These are phyloP conservation scores for Sinelater perroti DNA, from an alignment of 2,888 invertebrate genomes.

Conservation along the genomic window DNA sequence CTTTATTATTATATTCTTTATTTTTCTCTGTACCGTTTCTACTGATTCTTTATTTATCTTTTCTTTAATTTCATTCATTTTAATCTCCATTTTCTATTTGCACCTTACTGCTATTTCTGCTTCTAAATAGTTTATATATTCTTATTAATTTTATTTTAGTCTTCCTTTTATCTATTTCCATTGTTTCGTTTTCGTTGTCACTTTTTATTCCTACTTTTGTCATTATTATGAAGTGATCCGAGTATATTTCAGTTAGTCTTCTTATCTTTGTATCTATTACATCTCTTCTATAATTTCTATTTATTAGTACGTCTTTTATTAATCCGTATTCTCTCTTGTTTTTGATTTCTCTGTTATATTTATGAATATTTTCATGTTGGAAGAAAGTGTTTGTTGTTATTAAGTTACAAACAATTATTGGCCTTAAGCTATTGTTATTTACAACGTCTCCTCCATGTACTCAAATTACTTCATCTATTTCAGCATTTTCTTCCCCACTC, in stretches of 20 bases:
- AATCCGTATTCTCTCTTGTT: neutral
- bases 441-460: neutral
- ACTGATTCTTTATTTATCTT: no score
- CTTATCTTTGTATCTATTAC: no score
- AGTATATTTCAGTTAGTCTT: no score
- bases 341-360: neutral
- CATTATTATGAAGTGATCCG: neutral
- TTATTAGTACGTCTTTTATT: neutral
- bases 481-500: neutral
- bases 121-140: neutral
- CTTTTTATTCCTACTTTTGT: neutral
- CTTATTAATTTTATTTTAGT: neutral
- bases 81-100: neutral
- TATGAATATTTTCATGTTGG: neutral
- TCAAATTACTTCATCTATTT: neutral
- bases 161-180: neutral
- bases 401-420: neutral
- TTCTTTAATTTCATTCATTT: slow-evolving; percentile 1
- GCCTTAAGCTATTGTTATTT: neutral
- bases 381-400: slow-evolving; percentile 1
- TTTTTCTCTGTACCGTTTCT: no score
- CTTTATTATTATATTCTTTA: no score
- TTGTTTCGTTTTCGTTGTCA: neutral
- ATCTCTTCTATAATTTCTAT: neutral
- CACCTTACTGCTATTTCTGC: neutral